Base-by-base conservation (phyloP, 2,797 vertebrate genomes). In the Peromyscus melanophrys region DNA sequence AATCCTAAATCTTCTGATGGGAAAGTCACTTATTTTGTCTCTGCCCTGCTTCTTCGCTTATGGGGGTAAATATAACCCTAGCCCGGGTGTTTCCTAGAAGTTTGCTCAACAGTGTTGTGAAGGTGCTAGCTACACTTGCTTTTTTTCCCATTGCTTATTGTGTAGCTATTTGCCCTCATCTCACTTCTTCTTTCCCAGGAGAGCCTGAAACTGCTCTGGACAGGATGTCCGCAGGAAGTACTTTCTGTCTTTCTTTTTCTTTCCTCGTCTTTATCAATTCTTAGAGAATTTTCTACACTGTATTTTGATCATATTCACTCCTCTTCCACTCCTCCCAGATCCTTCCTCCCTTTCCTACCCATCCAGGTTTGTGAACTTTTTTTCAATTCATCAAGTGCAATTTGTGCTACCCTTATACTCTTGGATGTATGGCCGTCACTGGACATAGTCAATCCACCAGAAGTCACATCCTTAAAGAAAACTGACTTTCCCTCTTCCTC, bases 21-120 rank as follows among this genome's bases (percentile, higher is more conserved):
- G 52, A 76, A 86, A 81, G 83, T 67, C 71, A 92, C 5, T 49
- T 89, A 61, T 49, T 92, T 92, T 94, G 55, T 87, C 76, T 92
- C 40, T 52, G 14, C 43, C 9, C 29, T 9, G 23, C 61, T 61
- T 85, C 59, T 85, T 89, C 17, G 14, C 43, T 63, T 69, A 69
- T 40, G 82, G 71, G 14, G 67, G 83, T 4, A 31, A 71, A 49
- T 46, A 23, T 90, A 78, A 75, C n/a, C 46, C 19, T 61, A 83
- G 31, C 1, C 55, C 37, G 13, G 2, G 23, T 4, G 3, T 37
- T n/a, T 59, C 23, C 52, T n/a, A 37, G 89, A 82, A 12, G 37
- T 57, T 55, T 12, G 52, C 57, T 67, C 40, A 89, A 76, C 61
- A 63, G 0, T 2, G n/a, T 40, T 71, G 19, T 40, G 78, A 78